Percentiles rank a stretch among this genome's conserved stretches.
phyloP scores from a whole-genome alignment of 2,113 vertebrate genomes.

The Paracanthobrama guichenoti region DNA sequence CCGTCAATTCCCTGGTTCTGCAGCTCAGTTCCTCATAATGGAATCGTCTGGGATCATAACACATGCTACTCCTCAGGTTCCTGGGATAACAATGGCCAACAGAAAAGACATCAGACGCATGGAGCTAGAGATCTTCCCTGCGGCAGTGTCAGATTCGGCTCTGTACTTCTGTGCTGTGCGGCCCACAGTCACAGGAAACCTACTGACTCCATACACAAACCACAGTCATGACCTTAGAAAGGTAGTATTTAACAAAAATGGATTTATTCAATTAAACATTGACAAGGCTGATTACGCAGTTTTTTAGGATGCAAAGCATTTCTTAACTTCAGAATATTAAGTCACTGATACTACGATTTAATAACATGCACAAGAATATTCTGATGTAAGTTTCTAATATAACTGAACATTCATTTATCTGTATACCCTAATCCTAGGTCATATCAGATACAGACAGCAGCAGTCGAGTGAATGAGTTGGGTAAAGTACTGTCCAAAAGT shows the following conservation, averaged over 20 bases:
- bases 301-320: too few species aligned
- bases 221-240: not conserved
- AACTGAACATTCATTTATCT: not conserved
- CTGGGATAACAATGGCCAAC: not conserved
- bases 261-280: not conserved
- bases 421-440: not conserved
- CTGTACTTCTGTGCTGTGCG: slow-evolving; percentile 34
- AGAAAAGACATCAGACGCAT: not conserved
- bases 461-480: not conserved
- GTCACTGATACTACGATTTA: not conserved
- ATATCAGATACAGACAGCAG: not conserved
- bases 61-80: not conserved
- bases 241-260: too few species aligned
- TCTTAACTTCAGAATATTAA: too few species aligned
- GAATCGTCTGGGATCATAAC: not conserved
- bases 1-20: slow-evolving; percentile 9
- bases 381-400: not conserved
- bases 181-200: slow-evolving; percentile 19
- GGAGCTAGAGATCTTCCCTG: slow-evolving; percentile 2
- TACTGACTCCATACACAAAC: slow-evolving; percentile 6
- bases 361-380: not conserved
- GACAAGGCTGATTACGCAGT: too few species aligned
- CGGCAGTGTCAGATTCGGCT: not conserved
- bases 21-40: slow-evolving; percentile 13
- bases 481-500: not conserved